Evolutionary conservation across 2,888 invertebrate species (phyloP).

Genomic region (Apotomis betuletana): DNA sequence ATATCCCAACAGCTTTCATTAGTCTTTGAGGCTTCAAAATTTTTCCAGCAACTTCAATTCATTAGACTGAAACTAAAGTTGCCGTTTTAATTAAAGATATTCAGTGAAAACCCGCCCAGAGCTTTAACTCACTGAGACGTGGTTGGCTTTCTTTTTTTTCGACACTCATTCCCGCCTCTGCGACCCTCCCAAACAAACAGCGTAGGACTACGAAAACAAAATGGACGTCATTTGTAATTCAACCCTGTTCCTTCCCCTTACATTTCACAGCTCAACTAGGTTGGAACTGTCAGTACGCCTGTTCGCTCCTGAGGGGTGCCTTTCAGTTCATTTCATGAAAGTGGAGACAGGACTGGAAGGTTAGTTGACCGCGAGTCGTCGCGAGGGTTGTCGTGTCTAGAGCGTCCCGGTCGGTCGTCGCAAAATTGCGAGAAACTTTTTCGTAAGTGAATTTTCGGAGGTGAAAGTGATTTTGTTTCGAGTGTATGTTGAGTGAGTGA

Average conservation of each 20-base stretch:
- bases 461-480: conserved; percentile 40
- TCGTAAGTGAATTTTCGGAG: conserved; percentile 41
- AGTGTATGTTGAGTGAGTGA: conserved; percentile 47
- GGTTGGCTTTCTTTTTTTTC: conserved; percentile 83
- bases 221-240: conserved; percentile 46
- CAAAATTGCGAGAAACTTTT: conserved; percentile 70
- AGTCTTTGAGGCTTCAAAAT: conserved; percentile 47
- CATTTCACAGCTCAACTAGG: conserved; percentile 43
- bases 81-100: conserved; percentile 81
- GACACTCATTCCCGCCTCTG: conserved; percentile 83
- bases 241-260: conserved; percentile 14
- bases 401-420: conserved; percentile 43
- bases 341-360: conserved; percentile 68
- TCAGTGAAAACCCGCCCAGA: conserved; percentile 77
- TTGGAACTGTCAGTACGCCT: conserved; percentile 51
- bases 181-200: conserved; percentile 83
- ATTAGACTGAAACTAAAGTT: conserved; percentile 72
- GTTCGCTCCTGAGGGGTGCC: conserved; percentile 52
- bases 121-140: conserved; percentile 81
- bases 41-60: conserved; percentile 66
- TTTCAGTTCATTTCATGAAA: conserved; percentile 82
- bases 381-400: conserved; percentile 64
- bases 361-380: conserved; percentile 81
- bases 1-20: conserved; percentile 44
- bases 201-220: conserved; percentile 79